phyloP scores from a whole-genome alignment of 2,113 vertebrate genomes.

The Pelvicachromis taeniatus region DNA sequence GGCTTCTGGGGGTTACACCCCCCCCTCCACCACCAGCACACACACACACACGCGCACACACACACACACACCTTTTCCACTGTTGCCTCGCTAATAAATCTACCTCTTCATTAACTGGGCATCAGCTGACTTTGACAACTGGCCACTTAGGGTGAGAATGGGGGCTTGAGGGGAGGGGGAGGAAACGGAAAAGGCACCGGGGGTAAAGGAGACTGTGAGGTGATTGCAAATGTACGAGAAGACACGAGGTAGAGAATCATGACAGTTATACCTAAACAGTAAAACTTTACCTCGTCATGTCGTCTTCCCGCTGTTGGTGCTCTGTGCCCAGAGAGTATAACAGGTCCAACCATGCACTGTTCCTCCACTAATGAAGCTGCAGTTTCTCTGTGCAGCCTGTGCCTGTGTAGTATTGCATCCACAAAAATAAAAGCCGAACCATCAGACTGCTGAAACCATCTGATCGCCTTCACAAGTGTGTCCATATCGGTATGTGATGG shows the following conservation, averaged over 20 bases:
- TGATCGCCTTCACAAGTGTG: neutral
- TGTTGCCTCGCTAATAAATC: conserved; percentile 56
- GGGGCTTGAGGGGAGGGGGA: neutral
- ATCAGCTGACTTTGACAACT: conserved; percentile 67
- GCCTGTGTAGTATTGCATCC: neutral
- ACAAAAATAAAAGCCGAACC: neutral
- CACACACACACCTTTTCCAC: neutral
- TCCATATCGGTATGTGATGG: neutral
- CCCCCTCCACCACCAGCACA: neutral
- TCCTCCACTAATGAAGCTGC: neutral
- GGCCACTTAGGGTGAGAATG: conserved; percentile 47
- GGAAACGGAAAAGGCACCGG: neutral
- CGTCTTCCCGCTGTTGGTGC: neutral
- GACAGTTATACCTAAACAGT: conserved; percentile 15
- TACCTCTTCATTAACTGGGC: conserved; percentile 62
- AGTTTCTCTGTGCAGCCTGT: neutral
- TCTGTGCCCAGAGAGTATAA: neutral
- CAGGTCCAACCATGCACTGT: neutral
- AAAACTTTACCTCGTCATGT: conserved; percentile 28
- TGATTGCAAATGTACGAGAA: neutral
- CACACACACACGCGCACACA: neutral
- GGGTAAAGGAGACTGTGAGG: neutral
- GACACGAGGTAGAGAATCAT: neutral
- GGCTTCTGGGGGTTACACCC: conserved; percentile 22
- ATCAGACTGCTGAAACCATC: neutral